Evolutionary conservation across 2,797 vertebrate genomes (phyloP).

Genomic region (Danio aesculapii): DNA sequence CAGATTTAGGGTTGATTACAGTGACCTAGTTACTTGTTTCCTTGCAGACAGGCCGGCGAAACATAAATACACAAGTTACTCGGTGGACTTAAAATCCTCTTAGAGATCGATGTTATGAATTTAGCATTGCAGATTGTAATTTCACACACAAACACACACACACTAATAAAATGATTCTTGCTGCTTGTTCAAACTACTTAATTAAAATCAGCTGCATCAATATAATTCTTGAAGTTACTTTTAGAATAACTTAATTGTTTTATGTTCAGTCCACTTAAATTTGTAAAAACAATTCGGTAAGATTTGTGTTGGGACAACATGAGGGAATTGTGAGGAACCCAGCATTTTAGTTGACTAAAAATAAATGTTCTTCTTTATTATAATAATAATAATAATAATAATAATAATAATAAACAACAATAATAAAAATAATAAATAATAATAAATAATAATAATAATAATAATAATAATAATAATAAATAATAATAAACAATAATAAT

Average conservation of each 20-base stretch:
- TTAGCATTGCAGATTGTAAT: neutral
- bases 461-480: neutral
- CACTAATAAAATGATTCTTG: too few species aligned
- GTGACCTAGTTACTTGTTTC: conserved; percentile 43
- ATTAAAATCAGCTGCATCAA: too few species aligned
- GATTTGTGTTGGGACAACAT: too few species aligned
- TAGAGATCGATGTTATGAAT: neutral
- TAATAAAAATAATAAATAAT: too few species aligned
- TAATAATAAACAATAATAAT: neutral
- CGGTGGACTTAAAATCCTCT: neutral
- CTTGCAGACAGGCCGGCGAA: conserved; percentile 34
- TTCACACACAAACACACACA: neutral
- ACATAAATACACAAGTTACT: conserved; percentile 16
- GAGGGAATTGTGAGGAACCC: too few species aligned
- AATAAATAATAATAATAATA: neutral
- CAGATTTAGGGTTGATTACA: conserved; percentile 44
- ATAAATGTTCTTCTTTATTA: neutral
- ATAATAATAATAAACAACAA: neutral
- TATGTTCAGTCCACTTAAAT: too few species aligned
- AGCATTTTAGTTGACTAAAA: neutral
- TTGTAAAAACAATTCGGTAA: too few species aligned
- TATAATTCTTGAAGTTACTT: too few species aligned
- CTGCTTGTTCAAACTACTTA: too few species aligned
- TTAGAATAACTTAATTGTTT: too few species aligned
- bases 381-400: neutral